A percentile compares a stretch with the other conserved stretches of the same genome.
Conservation (phyloP, 1,140 invertebrate species). For the Musca domestica region DNA sequence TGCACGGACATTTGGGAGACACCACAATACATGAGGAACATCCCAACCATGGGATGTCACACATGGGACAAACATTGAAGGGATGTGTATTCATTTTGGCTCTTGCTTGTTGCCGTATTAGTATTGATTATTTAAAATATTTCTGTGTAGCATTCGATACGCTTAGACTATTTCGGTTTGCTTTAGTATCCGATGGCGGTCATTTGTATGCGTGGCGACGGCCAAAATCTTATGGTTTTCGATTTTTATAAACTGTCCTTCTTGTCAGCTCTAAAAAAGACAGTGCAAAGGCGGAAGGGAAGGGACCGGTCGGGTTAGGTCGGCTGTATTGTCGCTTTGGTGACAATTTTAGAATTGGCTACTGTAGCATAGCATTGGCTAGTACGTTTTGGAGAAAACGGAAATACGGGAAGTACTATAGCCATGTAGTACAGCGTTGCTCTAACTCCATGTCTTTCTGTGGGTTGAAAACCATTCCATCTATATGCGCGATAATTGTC, state of each 20-base stretch:
- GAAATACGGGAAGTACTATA: background rate
- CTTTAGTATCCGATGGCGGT: background rate
- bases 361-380: background rate
- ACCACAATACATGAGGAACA: background rate
- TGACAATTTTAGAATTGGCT: no score
- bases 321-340: no score
- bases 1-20: background rate
- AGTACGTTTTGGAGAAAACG: background rate
- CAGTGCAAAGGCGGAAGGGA: no score
- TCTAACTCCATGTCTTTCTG: background rate
- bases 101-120: background rate
- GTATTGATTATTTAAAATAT: constrained; percentile 15
- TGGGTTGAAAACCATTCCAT: background rate
- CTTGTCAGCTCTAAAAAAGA: no score
- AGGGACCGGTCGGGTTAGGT: no score
- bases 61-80: no score
- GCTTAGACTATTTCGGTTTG: constrained; percentile 1
- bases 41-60: background rate
- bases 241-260: background rate
- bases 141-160: background rate
- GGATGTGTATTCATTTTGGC: background rate
- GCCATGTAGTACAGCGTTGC: background rate
- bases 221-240: background rate
- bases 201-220: background rate
- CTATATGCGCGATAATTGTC: background rate